phyloP scores from a whole-genome alignment of 2,797 vertebrate genomes.

The Aulostomus chinensis region DNA sequence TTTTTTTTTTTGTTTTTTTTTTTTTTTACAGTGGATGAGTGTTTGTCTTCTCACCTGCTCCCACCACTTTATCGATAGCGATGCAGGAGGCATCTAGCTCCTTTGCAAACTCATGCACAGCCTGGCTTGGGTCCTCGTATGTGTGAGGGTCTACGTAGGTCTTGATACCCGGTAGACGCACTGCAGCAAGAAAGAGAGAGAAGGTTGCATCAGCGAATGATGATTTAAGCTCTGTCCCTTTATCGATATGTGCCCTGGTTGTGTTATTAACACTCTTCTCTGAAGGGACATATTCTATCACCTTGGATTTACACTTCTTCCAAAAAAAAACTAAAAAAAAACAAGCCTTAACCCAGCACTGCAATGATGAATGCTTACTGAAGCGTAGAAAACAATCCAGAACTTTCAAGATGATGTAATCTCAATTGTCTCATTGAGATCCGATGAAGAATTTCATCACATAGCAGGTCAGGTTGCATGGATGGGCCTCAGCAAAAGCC shows the following conservation, averaged over 20 bases:
- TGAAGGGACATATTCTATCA: no score
- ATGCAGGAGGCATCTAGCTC: slow-evolving; percentile 93
- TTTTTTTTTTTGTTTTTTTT: neutral
- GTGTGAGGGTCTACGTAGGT: slow-evolving; percentile 97
- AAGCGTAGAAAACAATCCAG: neutral
- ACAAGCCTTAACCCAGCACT: no score
- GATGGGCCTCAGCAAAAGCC: slow-evolving; percentile 7
- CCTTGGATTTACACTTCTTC: no score
- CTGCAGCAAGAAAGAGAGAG: slow-evolving; percentile 75
- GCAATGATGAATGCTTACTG: no score
- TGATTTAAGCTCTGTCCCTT: no score
- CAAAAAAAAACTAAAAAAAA: no score
- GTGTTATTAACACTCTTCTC: no score
- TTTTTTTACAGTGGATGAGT: no score
- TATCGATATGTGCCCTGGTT: no score
- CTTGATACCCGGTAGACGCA: slow-evolving; percentile 92
- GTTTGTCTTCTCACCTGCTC: slow-evolving; percentile 86
- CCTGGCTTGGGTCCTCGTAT: slow-evolving; percentile 95
- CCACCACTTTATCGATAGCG: slow-evolving; percentile 96
- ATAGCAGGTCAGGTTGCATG: slow-evolving; percentile 1
- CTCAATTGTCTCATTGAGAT: slow-evolving; percentile 1
- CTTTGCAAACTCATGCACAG: slow-evolving; percentile 97
- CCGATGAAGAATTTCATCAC: neutral
- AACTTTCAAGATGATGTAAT: slow-evolving; percentile 5
- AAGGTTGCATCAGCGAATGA: no score